Conservation (phyloP, 2,113 vertebrate species). For the Seriola quinqueradiata region DNA sequence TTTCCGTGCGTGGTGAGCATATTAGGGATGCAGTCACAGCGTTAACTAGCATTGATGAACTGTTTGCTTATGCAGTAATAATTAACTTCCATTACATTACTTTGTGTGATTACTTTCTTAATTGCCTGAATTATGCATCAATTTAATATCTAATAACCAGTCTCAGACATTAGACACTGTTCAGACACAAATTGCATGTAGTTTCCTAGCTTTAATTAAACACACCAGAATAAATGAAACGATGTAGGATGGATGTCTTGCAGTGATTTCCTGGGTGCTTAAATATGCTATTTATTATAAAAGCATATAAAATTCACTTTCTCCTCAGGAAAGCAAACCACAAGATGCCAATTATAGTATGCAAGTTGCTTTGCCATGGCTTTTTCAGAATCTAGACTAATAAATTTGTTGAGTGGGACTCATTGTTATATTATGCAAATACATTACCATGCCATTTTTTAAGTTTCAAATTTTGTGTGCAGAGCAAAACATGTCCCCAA, state of each 20-base stretch:
- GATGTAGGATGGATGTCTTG: slow-evolving; percentile 96
- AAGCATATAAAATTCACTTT: slow-evolving; percentile 96
- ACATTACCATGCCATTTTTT: slow-evolving; percentile 82
- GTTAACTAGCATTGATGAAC: slow-evolving; percentile 99
- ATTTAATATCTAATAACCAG: slow-evolving; percentile 99
- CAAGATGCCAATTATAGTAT: slow-evolving; percentile 88
- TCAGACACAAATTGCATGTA: slow-evolving; percentile 99
- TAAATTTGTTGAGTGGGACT: slow-evolving; percentile 86
- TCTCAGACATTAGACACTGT: slow-evolving; percentile 99
- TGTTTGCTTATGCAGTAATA: slow-evolving; percentile 99
- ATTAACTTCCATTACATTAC: slow-evolving; percentile 99
- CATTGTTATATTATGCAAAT: slow-evolving; percentile 88
- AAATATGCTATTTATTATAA: slow-evolving; percentile 99
- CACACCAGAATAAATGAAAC: slow-evolving; percentile 99
- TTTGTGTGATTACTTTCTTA: slow-evolving; percentile 99
- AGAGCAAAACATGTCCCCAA: slow-evolving; percentile 80
- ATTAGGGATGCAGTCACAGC: slow-evolving; percentile 99
- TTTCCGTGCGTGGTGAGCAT: slow-evolving; percentile 95
- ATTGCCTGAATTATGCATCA: slow-evolving; percentile 99
- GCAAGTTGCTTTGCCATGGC: slow-evolving; percentile 84
- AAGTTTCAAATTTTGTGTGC: slow-evolving; percentile 82
- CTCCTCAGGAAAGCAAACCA: slow-evolving; percentile 96
- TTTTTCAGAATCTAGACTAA: slow-evolving; percentile 85
- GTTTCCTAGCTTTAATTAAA: slow-evolving; percentile 99
- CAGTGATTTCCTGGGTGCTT: slow-evolving; percentile 99